These are phyloP conservation scores for Microtus obscurus DNA, from an alignment of 2,797 vertebrate genomes.

Conservation along the genomic window DNA sequence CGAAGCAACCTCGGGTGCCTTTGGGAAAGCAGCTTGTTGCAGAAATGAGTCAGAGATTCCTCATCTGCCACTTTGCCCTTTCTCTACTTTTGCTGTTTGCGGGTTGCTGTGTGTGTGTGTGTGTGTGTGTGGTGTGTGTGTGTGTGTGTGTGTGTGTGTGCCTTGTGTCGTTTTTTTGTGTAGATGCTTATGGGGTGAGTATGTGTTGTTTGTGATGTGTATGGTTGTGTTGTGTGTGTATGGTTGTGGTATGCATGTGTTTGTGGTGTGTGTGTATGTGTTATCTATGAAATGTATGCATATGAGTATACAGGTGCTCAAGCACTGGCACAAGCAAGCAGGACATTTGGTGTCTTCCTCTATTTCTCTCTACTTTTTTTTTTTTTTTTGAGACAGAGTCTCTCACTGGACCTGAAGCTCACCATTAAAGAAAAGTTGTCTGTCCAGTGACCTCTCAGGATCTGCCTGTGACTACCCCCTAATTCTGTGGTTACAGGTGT, in stretches of 20 bases:
- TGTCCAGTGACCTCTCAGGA: background rate
- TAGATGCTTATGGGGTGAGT: too few relatives aligned
- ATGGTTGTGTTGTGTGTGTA: background rate
- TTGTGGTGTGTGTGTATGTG: background rate
- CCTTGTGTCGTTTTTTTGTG: background rate
- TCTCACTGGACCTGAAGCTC: background rate
- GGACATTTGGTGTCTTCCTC: background rate
- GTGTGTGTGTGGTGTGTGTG: background rate
- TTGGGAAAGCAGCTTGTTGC: background rate
- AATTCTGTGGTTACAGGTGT: background rate
- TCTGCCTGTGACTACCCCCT: too few relatives aligned
- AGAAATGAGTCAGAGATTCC: background rate
- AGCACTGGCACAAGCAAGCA: too few relatives aligned
- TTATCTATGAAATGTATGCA: background rate
- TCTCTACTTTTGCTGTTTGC: background rate
- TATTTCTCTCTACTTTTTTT: background rate
- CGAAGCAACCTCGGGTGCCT: background rate
- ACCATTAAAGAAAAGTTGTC: background rate
- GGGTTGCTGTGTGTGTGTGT: background rate
- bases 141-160: background rate
- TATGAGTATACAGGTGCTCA: background rate
- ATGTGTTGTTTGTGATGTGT: too few relatives aligned
- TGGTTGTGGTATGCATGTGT: background rate
- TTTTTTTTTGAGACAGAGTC: background rate
- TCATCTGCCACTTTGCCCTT: too few relatives aligned